Evolutionary conservation across 2,888 invertebrate genomes (phyloP), one percentile per base, ranked within the genome.

Genomic region (Chrysodeixis includens): DNA sequence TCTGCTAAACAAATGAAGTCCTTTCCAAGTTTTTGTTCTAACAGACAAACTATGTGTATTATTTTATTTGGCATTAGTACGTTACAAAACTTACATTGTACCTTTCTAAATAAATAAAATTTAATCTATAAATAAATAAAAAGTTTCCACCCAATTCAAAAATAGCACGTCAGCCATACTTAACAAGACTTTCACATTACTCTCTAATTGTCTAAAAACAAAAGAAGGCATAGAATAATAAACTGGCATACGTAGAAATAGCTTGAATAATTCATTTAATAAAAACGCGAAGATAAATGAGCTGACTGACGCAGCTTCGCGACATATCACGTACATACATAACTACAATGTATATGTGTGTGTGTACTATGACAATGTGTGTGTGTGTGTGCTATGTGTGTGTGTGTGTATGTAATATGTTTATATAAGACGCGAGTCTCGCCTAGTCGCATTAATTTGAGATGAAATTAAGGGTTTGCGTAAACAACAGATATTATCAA

Each of bases 241-340:
- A 67, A 79, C 79, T 71, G 73, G 12, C 69, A 81, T 71, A 66
- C 69, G 74, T 77, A 67, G 74, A 70, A 81, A 71, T 71, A 79
- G 75, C 71, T 77, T 82, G 82, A 82, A 83, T 81, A 78, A 82
- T 83, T 83, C 81, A 86, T 86, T 85, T 85, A 86, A 86, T 86
- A 86, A 83, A 85, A 84, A 82, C 76, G 81, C 64, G 69, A 81
- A 81, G 83, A 85, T 82, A 75, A 78, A 85, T 82, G 82, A 83
- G 73, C 81, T 74, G 62, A 75, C 79, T 74, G 83, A 83, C 83
- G 71, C 74, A 77, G 79, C 71, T 69, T 69, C 67, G 72, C 70
- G 72, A 74, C 74, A 32, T 68, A 74, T 69, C 74, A 76, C 71
- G 71, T 75, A 67, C 56, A 63, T 65, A 66, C 58, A 57, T 49